These are phyloP conservation scores for Parazoanthus atlanticus DNA, from an alignment of 92 coral and sea anemone species.

Conservation along the genomic window DNA sequence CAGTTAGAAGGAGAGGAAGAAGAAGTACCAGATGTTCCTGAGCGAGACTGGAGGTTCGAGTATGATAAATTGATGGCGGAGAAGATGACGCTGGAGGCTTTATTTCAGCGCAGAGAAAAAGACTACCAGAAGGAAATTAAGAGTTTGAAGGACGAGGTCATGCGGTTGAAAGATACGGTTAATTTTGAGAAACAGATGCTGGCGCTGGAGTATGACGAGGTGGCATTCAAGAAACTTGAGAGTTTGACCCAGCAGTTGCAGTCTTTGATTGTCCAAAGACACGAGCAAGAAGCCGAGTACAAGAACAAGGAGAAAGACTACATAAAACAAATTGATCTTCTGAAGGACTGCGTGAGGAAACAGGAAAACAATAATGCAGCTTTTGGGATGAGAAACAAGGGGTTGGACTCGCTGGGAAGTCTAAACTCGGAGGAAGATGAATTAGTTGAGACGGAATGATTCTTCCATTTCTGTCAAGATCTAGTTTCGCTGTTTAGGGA, in stretches of 20 bases:
- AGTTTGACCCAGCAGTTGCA: constrained; percentile 81
- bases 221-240: constrained; percentile 76
- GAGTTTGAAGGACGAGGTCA: constrained; percentile 75
- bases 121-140: constrained; percentile 71
- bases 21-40: constrained; percentile 45
- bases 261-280: constrained; percentile 68
- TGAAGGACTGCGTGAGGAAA: constrained; percentile 44
- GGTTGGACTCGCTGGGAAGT: constrained; percentile 78
- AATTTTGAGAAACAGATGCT: constrained; percentile 84
- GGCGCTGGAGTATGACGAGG: constrained; percentile 83
- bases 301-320: constrained; percentile 53
- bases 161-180: constrained; percentile 72
- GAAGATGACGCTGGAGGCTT: constrained; percentile 74
- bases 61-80: constrained; percentile 82
- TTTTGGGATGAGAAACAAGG: constrained; percentile 53
- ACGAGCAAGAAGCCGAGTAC: constrained; percentile 46
- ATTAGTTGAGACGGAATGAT: constrained; percentile 48
- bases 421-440: constrained; percentile 63
- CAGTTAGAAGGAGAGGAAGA: constrained; percentile 64
- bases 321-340: constrained; percentile 48
- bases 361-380: constrained; percentile 20
- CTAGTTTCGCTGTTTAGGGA: constrained; percentile 8
- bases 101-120: constrained; percentile 73
- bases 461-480: not conserved
- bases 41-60: constrained; percentile 79